Base-by-base conservation (phyloP, 2,888 invertebrate species). In the Terebella lapidaria region DNA sequence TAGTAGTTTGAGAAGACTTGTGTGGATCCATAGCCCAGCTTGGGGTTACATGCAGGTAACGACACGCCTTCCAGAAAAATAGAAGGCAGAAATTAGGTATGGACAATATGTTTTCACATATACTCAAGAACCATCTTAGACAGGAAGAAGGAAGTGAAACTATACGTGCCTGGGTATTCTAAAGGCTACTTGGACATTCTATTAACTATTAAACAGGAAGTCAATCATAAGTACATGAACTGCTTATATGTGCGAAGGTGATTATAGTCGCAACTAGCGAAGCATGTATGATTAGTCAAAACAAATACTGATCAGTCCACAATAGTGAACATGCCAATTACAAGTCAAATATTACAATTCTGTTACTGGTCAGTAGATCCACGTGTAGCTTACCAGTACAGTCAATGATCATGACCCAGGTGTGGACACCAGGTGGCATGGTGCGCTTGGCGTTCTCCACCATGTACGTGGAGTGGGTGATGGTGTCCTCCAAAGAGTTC, bases 401-500 rank as follows among this genome's bases (percentile, higher is more conserved):
- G 60, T 79, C 79, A 10, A 79, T 69, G 45, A 79, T 65, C 61
- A 75, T 76, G 15, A 77, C 74, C 73, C 74, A 75, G 26, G 74
- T 74, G 30, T 67, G 59, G 24, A 75, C 67, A 1, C 74, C 75
- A 2, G 68, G 60, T 24, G 54, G 55, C 76, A 78, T 78, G 27
- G 72, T 71, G 20, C 66, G 62, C 61, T 72, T 71, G 35, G 77
- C 77, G 61, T 77, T 78, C 63, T 79, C 79, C 45, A 76, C 70
- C 20, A 77, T 62, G 64, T 74, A 77, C 18, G 74, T 72, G 18
- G 72, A 67, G 61, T 79, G 79, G 20, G 70, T 68, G 10, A 77
- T 60, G 2, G 75, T 65, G 66, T 78, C 78, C 4, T 78, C 76
- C 2, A 68, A 69, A 0, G 65, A 65, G 59, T 73, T 73, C 35